Percentiles rank a stretch among this genome's conserved stretches.
phyloP scores from a whole-genome alignment of 2,888 invertebrate genomes.

The Oscheius sp. region DNA sequence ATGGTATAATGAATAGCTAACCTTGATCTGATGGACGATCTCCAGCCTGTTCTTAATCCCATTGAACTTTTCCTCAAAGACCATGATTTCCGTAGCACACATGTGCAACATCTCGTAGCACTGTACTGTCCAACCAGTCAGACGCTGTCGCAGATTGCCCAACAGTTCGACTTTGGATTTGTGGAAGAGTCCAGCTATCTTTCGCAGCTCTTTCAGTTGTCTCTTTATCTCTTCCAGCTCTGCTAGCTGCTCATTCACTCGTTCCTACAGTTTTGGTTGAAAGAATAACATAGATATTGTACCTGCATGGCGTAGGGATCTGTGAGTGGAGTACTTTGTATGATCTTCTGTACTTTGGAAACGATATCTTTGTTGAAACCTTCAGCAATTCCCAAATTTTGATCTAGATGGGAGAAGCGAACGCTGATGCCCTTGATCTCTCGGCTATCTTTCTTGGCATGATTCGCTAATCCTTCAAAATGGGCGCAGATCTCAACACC shows the following conservation, averaged over 20 bases:
- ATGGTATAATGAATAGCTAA: neutral
- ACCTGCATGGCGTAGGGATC: slow-evolving; percentile 30
- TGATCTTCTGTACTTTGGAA: slow-evolving; percentile 36
- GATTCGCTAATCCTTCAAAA: slow-evolving; percentile 49
- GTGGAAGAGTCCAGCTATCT: slow-evolving; percentile 53
- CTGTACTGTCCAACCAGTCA: slow-evolving; percentile 61
- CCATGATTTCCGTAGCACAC: slow-evolving; percentile 57
- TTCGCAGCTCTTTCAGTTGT: slow-evolving; percentile 47
- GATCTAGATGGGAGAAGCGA: slow-evolving; percentile 63
- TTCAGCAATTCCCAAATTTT: slow-evolving; percentile 45
- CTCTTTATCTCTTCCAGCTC: slow-evolving; percentile 41
- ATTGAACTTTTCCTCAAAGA: slow-evolving; percentile 64
- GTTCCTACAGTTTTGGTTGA: slow-evolving; percentile 32
- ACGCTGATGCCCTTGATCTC: slow-evolving; percentile 69
- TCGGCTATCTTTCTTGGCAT: slow-evolving; percentile 58
- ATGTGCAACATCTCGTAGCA: slow-evolving; percentile 61
- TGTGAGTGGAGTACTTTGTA: slow-evolving; percentile 5
- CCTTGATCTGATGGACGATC: slow-evolving; percentile 52
- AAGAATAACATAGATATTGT: neutral
- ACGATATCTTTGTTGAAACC: slow-evolving; percentile 39
- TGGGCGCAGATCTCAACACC: slow-evolving; percentile 35
- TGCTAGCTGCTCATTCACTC: slow-evolving; percentile 44
- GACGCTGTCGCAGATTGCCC: slow-evolving; percentile 55
- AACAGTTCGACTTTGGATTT: slow-evolving; percentile 65
- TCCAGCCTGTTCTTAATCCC: slow-evolving; percentile 56